phyloP scores from a whole-genome alignment of 2,113 vertebrate genomes.

The Lanius collurio region DNA sequence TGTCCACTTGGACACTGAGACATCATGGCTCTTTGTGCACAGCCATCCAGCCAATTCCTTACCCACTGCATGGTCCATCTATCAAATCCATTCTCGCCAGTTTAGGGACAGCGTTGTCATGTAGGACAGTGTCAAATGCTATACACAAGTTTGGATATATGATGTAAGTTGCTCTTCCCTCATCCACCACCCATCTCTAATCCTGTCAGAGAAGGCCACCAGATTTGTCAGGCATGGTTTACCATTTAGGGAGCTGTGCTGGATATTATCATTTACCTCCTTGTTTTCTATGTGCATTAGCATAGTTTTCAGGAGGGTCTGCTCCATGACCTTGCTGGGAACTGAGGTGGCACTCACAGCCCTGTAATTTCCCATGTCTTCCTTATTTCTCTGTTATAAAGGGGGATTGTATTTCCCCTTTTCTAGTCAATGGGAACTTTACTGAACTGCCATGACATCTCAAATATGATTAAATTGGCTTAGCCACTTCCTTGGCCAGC shows the following conservation, averaged over 20 bases:
- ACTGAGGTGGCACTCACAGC: background rate
- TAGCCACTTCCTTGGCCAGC: background rate
- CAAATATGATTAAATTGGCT: background rate
- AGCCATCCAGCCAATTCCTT: background rate
- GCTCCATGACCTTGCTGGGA: background rate
- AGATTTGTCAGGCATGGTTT: background rate
- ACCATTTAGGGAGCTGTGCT: background rate
- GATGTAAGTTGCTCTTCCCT: background rate
- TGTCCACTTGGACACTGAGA: background rate
- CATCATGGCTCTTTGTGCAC: rapidly evolving
- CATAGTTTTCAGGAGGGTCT: background rate
- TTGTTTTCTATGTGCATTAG: background rate
- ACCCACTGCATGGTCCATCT: background rate
- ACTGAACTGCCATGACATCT: background rate
- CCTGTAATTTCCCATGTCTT: background rate
- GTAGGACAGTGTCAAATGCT: background rate
- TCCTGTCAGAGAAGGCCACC: background rate
- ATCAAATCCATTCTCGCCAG: background rate
- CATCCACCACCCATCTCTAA: background rate
- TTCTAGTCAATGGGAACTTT: background rate
- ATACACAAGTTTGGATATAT: background rate
- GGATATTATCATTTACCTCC: background rate
- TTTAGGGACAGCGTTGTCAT: background rate
- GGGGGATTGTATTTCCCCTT: background rate
- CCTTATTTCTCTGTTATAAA: background rate